Evolutionary conservation across 2,113 vertebrate species (phyloP).

Genomic region (Corythornis madagascariensis): DNA sequence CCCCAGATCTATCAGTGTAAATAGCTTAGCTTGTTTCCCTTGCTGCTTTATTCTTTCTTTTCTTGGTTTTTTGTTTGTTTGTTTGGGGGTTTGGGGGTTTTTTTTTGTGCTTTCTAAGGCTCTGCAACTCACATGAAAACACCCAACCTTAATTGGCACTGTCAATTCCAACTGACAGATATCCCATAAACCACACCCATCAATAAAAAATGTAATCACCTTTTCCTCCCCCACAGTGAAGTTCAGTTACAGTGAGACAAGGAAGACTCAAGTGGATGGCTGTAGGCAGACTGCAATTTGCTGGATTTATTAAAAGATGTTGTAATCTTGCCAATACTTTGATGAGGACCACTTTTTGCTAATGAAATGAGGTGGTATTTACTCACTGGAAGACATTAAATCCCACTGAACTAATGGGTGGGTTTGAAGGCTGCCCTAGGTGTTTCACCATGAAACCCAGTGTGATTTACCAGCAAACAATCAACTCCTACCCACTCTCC

Average conservation of each 20-base stretch:
- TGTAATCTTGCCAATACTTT: constrained; percentile 58
- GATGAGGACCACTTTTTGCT: constrained; percentile 54
- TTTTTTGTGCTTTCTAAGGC: constrained; percentile 30
- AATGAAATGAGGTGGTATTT: constrained; percentile 27
- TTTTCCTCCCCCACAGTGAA: neutral
- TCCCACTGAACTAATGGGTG: constrained; percentile 35
- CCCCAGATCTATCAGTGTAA: neutral
- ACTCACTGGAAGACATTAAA: constrained; percentile 45
- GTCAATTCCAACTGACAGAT: constrained; percentile 51
- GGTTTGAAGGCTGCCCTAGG: constrained; percentile 14
- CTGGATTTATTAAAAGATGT: constrained; percentile 43
- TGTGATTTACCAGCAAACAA: constrained; percentile 2
- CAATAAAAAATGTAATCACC: constrained; percentile 39
- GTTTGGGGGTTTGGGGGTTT: neutral
- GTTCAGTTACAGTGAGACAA: constrained; percentile 43
- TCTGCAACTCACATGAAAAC: constrained; percentile 1
- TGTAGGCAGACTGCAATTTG: constrained; percentile 54
- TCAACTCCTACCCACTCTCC: neutral
- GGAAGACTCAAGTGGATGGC: constrained; percentile 37
- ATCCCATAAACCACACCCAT: constrained; percentile 26
- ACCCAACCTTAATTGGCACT: neutral
- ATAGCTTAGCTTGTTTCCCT: neutral
- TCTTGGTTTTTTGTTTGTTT: no score
- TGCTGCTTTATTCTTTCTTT: neutral
- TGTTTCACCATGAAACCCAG: neutral